These are phyloP conservation scores for Chelonus insularis DNA, from an alignment of 1,140 invertebrate species.

Conservation along the genomic window DNA sequence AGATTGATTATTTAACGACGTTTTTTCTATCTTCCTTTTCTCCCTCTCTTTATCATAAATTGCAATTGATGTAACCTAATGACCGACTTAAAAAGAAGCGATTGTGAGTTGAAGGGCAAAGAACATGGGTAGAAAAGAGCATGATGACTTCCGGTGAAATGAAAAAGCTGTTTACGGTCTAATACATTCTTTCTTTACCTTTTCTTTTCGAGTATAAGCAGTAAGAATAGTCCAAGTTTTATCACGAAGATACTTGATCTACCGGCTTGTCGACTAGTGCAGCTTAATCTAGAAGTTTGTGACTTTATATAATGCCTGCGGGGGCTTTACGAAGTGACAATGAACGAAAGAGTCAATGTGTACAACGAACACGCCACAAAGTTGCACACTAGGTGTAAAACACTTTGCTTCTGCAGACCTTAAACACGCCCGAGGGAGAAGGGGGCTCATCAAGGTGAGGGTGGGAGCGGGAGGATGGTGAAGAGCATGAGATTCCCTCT, in stretches of 20 bases:
- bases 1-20: no score
- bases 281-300: slow-evolving; percentile 44
- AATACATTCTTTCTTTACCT: not conserved
- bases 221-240: not conserved
- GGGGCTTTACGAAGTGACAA: slow-evolving; percentile 42
- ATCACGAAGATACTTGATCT: not conserved
- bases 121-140: not conserved
- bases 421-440: not conserved
- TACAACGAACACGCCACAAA: not conserved
- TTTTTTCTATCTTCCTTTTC: no score
- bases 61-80: slow-evolving; percentile 15
- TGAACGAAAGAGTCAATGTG: slow-evolving; percentile 26
- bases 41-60: not conserved
- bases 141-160: slow-evolving; percentile 4
- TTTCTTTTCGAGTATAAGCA: not conserved
- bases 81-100: slow-evolving; percentile 22
- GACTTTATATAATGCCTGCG: slow-evolving; percentile 52
- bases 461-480: slow-evolving; percentile 24
- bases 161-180: not conserved
- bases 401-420: not conserved
- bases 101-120: not conserved
- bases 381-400: slow-evolving; percentile 18
- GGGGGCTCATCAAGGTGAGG: not conserved
- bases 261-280: slow-evolving; percentile 39
- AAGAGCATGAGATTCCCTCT: slow-evolving; percentile 5